phyloP scores from a whole-genome alignment of 2,797 vertebrate species.

The Uromys caudimaculatus region DNA sequence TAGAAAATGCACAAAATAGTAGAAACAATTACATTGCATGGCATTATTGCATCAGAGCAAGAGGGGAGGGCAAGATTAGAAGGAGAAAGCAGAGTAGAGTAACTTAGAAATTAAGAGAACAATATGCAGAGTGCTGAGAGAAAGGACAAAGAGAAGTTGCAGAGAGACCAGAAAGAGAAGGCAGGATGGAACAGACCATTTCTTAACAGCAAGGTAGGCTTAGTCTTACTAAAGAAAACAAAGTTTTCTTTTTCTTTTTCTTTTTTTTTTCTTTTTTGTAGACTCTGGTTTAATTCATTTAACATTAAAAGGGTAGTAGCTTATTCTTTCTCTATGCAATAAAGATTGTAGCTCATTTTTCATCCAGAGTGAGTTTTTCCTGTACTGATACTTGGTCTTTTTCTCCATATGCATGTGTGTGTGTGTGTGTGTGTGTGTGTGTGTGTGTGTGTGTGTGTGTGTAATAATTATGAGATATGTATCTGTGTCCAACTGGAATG shows the following conservation, averaged over 20 bases:
- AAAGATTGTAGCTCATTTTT: not conserved
- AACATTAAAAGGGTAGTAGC: not conserved
- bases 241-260: too few species aligned
- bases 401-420: not conserved
- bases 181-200: too few species aligned
- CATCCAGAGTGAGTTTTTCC: not conserved
- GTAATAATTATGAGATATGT: not conserved
- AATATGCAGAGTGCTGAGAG: not conserved
- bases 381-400: too few species aligned
- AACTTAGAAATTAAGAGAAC: not conserved
- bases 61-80: not conserved
- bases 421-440: too few species aligned
- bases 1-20: not conserved
- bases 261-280: not conserved
- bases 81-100: not conserved
- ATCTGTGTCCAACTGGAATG: not conserved
- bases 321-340: not conserved
- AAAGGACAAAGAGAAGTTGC: not conserved
- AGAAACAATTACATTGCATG: not conserved
- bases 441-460: not conserved
- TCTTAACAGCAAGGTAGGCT: not conserved
- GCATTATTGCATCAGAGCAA: not conserved
- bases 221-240: not conserved
- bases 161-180: not conserved
- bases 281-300: not conserved